Evolutionary conservation across 2,888 invertebrate genomes (phyloP).

Genomic region (Pristionchus maxplancki): DNA sequence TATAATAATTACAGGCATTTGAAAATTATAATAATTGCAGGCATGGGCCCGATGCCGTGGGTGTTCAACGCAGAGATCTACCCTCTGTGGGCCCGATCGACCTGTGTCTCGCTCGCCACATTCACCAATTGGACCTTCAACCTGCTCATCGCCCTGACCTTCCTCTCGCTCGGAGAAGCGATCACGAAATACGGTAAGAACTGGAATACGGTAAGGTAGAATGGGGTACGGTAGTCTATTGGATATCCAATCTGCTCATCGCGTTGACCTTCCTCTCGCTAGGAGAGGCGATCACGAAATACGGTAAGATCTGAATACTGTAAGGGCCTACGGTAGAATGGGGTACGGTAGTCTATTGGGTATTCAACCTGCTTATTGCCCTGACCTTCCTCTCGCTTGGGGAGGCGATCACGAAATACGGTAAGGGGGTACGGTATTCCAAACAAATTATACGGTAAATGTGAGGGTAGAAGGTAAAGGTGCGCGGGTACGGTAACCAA

Average conservation of each 20-base stretch:
- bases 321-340: background rate
- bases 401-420: conserved; percentile 71
- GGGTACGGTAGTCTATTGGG: conserved; percentile 79
- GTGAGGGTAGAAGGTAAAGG: background rate
- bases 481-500: too few species aligned
- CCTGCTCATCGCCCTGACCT: conserved; percentile 81
- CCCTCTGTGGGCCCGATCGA: conserved; percentile 81
- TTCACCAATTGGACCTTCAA: conserved; percentile 81
- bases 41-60: conserved; percentile 82
- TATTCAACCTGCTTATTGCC: conserved; percentile 81
- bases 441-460: too few species aligned
- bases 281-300: conserved; percentile 70
- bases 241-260: conserved; percentile 78
- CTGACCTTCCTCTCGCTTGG: conserved; percentile 80
- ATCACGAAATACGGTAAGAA: conserved; percentile 71
- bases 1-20: too few species aligned
- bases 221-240: background rate
- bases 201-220: conserved; percentile 39
- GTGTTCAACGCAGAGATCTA: conserved; percentile 82
- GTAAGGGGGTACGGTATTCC: conserved; percentile 55
- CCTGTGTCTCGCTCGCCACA: conserved; percentile 78
- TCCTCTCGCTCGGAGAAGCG: conserved; percentile 77
- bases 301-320: conserved; percentile 59
- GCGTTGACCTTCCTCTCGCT: conserved; percentile 80
- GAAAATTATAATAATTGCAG: too few species aligned